Conservation (phyloP, 2,797 vertebrate species). For the Hapalemur alaotrensis region DNA sequence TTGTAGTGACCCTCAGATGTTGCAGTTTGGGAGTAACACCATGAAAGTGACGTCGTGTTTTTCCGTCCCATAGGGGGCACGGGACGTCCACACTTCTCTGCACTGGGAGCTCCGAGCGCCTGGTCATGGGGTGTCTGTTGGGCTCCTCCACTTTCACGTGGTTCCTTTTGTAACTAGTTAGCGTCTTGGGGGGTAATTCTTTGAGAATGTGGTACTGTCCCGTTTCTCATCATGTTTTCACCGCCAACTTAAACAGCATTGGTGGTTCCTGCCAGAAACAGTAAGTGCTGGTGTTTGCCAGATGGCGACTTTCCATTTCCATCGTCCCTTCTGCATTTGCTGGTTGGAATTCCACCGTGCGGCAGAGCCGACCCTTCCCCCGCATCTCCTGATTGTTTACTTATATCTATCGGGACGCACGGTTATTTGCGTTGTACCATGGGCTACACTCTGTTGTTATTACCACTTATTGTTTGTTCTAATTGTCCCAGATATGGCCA, state of each 20-base stretch:
- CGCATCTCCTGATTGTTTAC: background rate
- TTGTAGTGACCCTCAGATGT: background rate
- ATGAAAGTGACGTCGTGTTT: background rate
- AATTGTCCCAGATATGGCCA: background rate
- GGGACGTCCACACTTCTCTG: rapidly evolving
- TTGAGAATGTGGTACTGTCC: background rate
- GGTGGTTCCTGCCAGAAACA: background rate
- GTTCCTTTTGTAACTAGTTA: background rate
- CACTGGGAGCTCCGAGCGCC: background rate
- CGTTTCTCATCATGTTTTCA: background rate
- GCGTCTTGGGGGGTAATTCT: background rate
- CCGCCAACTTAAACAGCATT: background rate
- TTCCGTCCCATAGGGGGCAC: background rate
- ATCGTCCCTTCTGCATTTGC: background rate
- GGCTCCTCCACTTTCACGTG: background rate
- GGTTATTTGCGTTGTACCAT: background rate
- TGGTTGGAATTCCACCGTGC: background rate
- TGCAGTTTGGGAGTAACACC: rapidly evolving
- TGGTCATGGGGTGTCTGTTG: background rate
- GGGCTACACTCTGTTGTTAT: background rate
- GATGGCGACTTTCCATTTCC: background rate
- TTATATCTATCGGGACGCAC: background rate
- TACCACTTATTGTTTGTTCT: background rate
- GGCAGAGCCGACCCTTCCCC: background rate
- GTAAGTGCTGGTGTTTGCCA: background rate